Percentiles rank a stretch among this genome's conserved stretches.
phyloP scores from a whole-genome alignment of 2,888 invertebrate genomes.

The Heteropelma amictum region DNA sequence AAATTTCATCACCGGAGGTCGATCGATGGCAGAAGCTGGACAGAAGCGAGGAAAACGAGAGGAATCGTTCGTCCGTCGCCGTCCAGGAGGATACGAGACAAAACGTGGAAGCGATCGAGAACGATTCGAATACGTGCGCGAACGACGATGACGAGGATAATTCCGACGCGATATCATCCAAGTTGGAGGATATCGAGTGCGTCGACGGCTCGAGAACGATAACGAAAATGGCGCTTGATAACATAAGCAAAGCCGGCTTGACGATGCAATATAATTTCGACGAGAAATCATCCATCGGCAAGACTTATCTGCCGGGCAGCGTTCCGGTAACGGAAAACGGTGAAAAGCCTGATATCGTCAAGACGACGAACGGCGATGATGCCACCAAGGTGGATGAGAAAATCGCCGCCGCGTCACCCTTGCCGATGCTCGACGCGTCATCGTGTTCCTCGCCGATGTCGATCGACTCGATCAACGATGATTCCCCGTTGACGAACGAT shows the following conservation, averaged over 20 bases:
- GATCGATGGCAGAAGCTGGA: constrained; percentile 32
- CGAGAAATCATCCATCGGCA: constrained; percentile 70
- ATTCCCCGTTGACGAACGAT: not conserved
- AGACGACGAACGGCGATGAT: not conserved
- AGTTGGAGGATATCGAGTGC: too few species aligned
- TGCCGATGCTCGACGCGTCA: not conserved
- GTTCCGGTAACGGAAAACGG: constrained; percentile 60
- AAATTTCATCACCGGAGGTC: constrained; percentile 62
- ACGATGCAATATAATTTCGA: constrained; percentile 83
- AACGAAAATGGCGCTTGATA: constrained; percentile 82
- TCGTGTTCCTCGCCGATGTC: constrained; percentile 17
- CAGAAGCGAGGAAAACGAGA: not conserved
- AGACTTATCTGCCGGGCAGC: constrained; percentile 73
- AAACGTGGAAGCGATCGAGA: not conserved
- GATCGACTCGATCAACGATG: constrained; percentile 30
- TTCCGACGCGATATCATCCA: too few species aligned
- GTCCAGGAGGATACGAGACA: constrained; percentile 36
- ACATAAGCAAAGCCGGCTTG: constrained; percentile 85
- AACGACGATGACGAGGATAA: not conserved
- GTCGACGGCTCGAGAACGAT: constrained; percentile 77
- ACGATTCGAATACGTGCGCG: constrained; percentile 24
- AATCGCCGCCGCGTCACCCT: constrained; percentile 21
- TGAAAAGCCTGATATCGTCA: constrained; percentile 51
- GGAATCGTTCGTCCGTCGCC: constrained; percentile 12
- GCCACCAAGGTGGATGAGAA: constrained; percentile 18